Evolutionary conservation across 2,797 vertebrate genomes (phyloP), one percentile per base, ranked within the genome.

Genomic region (Urophycis tenuis): DNA sequence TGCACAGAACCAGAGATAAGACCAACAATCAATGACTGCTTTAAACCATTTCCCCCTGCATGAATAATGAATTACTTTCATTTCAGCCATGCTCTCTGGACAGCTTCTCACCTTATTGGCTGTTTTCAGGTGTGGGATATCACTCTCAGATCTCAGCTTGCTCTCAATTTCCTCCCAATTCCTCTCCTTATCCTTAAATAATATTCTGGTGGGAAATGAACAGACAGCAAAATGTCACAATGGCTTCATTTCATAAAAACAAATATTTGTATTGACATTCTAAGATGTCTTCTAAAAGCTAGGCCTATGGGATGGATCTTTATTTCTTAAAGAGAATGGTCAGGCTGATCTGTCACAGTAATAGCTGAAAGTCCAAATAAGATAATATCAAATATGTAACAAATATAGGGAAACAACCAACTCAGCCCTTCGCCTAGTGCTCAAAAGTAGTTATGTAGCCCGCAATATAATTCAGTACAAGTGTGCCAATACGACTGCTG

Each of bases 161-260:
- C 81, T 96, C 88, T 98, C 97, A 85, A 99, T 97, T 87, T 99
- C 97, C 36, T 98, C 97, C 97, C 97, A 99, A 78, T 99, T 99
- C 75, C 95, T 94, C 86, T 98, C 96, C 88, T 98, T 97, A 85
- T 99, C 97, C 89, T 98, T 99, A 89, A 99, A 98, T 84, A 99
- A 90, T 91, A 99, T 96, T 91, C 97, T 99, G 84, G 9, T 83
- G n/a, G 41, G 77, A 60, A 77, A 64, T 1, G 69, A 9, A 69
- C 25, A 11, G 25, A 69, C 25, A 30, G 33, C 15, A 33, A 71
- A 32, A 33, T 67, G 60, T 29, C 25, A 60, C 7, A 25, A 60
- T 60, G 53, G 22, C 22, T 60, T 60, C 22, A 25, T 6, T 60
- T 60, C 12, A 14, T 14, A 29, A n/a, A 67, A 29, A 67, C 10